A percentile compares a stretch with the other conserved stretches of the same genome.
Evolutionary conservation across 2,113 vertebrate genomes (phyloP).

Genomic region (Zingel zingel): DNA sequence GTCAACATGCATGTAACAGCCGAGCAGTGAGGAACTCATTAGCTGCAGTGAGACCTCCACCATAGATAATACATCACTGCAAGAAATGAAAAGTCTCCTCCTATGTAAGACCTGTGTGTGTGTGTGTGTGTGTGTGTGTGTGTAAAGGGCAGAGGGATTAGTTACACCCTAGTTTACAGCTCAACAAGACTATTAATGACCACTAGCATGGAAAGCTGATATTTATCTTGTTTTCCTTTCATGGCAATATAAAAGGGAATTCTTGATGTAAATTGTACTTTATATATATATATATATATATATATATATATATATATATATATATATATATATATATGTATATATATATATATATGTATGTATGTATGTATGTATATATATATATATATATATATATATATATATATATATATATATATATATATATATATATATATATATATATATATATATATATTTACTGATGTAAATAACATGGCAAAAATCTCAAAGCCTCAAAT

Average conservation of each 20-base stretch:
- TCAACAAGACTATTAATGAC: conserved; percentile 27
- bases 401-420: too few species aligned
- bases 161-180: conserved; percentile 39
- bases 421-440: too few species aligned
- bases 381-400: too few species aligned
- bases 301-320: too few species aligned
- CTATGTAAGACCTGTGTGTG: conserved; percentile 3
- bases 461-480: conserved; percentile 4
- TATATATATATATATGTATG: too few species aligned
- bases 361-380: too few species aligned
- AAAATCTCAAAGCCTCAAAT: neutral
- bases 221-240: neutral
- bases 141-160: conserved; percentile 54
- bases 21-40: conserved; percentile 51
- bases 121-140: conserved; percentile 14
- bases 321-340: too few species aligned
- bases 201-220: conserved; percentile 14
- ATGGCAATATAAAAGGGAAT: neutral
- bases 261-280: conserved; percentile 3
- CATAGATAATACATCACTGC: conserved; percentile 53
- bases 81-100: conserved; percentile 40
- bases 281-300: too few species aligned
- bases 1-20: conserved; percentile 56
- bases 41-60: conserved; percentile 52
- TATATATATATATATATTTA: too few species aligned